Percentiles rank a stretch among this genome's conserved stretches.
Conservation (phyloP, 2,797 vertebrate genomes). For the Eremophila alpestris region DNA sequence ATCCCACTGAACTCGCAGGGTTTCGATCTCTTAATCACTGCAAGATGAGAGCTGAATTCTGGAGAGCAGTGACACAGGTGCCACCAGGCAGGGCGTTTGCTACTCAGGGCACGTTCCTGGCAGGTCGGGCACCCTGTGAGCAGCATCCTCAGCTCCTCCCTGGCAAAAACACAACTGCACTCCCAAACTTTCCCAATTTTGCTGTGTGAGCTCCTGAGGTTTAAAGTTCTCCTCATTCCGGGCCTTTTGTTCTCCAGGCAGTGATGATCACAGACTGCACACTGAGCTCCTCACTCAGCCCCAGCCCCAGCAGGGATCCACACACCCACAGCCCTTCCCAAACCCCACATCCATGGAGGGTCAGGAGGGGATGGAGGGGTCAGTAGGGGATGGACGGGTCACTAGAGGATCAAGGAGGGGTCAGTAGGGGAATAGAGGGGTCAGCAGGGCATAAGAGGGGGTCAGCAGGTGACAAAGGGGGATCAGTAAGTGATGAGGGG, state of each 20-base stretch:
- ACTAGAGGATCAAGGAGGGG: too few relatives aligned
- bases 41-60: neutral
- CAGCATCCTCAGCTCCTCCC: neutral
- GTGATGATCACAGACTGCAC: neutral
- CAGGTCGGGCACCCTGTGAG: neutral
- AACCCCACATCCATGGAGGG: too few relatives aligned
- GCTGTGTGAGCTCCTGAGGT: neutral
- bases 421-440: too few relatives aligned
- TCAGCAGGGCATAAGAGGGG: too few relatives aligned
- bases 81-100: neutral
- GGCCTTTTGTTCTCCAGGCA: neutral
- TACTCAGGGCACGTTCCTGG: neutral
- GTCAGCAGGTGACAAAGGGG: accelerated
- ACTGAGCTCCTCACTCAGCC: neutral
- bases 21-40: neutral
- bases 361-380: too few relatives aligned
- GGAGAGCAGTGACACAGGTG: neutral
- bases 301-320: neutral
- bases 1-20: neutral
- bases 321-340: too few relatives aligned
- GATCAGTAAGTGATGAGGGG: too few relatives aligned
- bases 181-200: neutral
- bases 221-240: neutral
- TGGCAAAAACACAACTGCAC: neutral
- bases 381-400: too few relatives aligned